phyloP scores from a whole-genome alignment of 2,797 vertebrate species.

The Pempheris klunzingeri region DNA sequence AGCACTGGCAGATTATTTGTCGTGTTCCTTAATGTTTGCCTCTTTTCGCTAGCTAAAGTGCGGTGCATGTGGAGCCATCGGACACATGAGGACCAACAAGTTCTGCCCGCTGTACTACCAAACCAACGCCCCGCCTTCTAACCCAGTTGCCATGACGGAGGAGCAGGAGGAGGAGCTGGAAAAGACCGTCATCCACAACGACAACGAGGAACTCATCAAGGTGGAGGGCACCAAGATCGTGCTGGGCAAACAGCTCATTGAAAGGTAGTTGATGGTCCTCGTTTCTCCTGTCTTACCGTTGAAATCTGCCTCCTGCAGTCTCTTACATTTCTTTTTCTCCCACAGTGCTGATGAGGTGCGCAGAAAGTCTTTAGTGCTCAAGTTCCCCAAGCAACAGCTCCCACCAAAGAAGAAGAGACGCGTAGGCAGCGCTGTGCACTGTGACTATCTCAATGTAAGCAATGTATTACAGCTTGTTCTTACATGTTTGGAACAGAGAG shows the following conservation, averaged over 20 bases:
- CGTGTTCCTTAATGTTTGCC: conserved; percentile 72
- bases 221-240: conserved; percentile 99
- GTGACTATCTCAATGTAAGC: conserved; percentile 98
- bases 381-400: conserved; percentile 98
- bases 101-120: conserved; percentile 99
- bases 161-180: conserved; percentile 99
- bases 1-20: conserved; percentile 16
- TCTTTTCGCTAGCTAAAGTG: conserved; percentile 92
- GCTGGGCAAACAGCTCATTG: conserved; percentile 97
- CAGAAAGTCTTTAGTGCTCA: conserved; percentile 96
- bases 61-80: conserved; percentile 97
- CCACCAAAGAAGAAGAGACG: conserved; percentile 97
- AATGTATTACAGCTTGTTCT: not conserved
- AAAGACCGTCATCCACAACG: conserved; percentile 98
- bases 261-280: conserved; percentile 86
- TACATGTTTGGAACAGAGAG: not conserved
- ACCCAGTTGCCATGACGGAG: conserved; percentile 99
- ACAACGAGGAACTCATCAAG: conserved; percentile 99
- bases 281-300: not conserved
- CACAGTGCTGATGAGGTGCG: conserved; percentile 96
- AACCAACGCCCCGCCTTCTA: conserved; percentile 97
- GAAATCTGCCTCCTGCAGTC: not conserved
- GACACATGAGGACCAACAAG: conserved; percentile 99
- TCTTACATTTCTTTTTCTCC: conserved; percentile 12
- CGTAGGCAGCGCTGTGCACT: conserved; percentile 95